Evolutionary conservation across 1,140 invertebrate genomes (phyloP).

Genomic region (Drosophila miranda): DNA sequence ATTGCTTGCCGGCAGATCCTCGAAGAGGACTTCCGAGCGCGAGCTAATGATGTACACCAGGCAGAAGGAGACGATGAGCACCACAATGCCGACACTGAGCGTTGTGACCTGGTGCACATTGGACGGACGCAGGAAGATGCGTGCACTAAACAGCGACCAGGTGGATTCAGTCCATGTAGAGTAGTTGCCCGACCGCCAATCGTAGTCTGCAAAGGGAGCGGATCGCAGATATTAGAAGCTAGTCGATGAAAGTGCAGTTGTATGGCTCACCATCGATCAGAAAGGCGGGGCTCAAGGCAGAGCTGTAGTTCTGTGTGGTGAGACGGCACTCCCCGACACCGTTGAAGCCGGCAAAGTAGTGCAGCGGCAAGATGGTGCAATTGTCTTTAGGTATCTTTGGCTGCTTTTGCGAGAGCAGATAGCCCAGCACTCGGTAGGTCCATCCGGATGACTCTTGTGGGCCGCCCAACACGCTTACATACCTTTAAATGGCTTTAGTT

Average conservation of each 20-base stretch:
- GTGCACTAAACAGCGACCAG: constrained; percentile 89
- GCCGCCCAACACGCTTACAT: constrained; percentile 73
- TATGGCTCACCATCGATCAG: constrained; percentile 85
- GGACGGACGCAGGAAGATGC: constrained; percentile 92
- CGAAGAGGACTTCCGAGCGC: constrained; percentile 86
- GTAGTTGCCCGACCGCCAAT: constrained; percentile 90
- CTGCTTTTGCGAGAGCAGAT: constrained; percentile 56
- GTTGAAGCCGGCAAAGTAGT: constrained; percentile 85
- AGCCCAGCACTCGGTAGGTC: constrained; percentile 75
- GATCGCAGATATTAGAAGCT: not conserved
- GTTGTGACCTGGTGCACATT: constrained; percentile 86
- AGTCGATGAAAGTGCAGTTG: not conserved
- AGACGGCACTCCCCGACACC: constrained; percentile 88
- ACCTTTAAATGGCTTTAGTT: constrained; percentile 37
- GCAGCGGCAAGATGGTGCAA: constrained; percentile 66
- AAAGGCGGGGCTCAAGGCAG: constrained; percentile 92
- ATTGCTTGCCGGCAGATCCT: constrained; percentile 73
- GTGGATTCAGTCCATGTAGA: constrained; percentile 96
- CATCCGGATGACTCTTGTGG: constrained; percentile 80
- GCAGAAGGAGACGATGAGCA: constrained; percentile 86
- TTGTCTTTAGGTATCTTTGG: constrained; percentile 51
- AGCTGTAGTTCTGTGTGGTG: constrained; percentile 88
- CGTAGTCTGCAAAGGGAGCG: constrained; percentile 85
- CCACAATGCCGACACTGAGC: constrained; percentile 85
- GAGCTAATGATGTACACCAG: constrained; percentile 88